Evolutionary conservation across 2,888 invertebrate genomes (phyloP).

Genomic region (Hofmannophila pseudospretella): DNA sequence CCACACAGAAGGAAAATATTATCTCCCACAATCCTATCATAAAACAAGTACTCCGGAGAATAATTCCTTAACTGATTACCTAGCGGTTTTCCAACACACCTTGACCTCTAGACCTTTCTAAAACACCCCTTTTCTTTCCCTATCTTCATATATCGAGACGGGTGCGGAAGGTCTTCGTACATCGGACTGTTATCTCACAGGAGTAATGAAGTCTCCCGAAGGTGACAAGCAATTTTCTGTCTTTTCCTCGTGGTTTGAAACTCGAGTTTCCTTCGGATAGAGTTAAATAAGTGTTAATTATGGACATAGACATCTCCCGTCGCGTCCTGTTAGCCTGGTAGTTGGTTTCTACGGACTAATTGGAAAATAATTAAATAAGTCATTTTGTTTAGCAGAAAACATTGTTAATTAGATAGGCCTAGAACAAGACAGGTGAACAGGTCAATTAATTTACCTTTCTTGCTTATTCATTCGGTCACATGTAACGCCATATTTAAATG

Average conservation of each 20-base stretch:
- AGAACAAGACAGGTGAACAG: no score
- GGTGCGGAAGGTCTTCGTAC: not conserved
- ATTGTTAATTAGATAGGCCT: not conserved
- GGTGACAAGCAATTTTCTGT: slow-evolving; percentile 22
- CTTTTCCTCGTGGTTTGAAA: slow-evolving; percentile 19
- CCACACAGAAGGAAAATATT: not conserved
- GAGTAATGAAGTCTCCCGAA: slow-evolving; percentile 9
- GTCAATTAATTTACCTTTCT: no score
- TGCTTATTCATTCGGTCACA: no score
- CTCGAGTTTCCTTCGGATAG: slow-evolving; percentile 18
- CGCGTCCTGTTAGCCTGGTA: slow-evolving; percentile 15
- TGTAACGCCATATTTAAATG: no score
- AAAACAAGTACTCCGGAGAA: slow-evolving; percentile 26
- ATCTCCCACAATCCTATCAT: slow-evolving; percentile 21
- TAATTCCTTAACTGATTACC: slow-evolving; percentile 36
- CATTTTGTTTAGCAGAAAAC: not conserved
- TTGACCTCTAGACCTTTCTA: slow-evolving; percentile 12
- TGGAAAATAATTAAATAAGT: slow-evolving; percentile 15
- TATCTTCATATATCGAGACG: not conserved
- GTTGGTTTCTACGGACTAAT: slow-evolving; percentile 16
- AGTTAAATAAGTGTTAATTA: slow-evolving; percentile 22
- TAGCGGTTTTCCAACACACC: slow-evolving; percentile 18
- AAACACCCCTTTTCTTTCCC: not conserved
- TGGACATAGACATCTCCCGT: slow-evolving; percentile 21
- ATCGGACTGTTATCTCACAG: not conserved